A percentile compares a stretch with the other conserved stretches of the same genome.
Conservation (phyloP, 2,113 vertebrate genomes). For the Excalfactoria chinensis region DNA sequence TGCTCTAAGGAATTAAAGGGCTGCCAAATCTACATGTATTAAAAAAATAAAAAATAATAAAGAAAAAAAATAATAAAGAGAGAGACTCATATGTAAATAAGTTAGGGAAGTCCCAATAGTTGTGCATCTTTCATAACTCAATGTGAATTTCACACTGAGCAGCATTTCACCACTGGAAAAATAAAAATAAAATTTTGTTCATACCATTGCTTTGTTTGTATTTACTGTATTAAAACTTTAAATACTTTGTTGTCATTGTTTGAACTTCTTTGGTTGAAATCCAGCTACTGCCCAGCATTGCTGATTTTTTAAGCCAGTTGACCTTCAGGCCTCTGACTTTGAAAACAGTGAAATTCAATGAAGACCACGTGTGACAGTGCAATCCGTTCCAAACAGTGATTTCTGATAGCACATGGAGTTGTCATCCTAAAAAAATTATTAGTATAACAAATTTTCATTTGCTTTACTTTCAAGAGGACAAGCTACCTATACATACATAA, state of each 20-base stretch:
- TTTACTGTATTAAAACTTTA: conserved; percentile 63
- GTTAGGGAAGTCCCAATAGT: conserved; percentile 71
- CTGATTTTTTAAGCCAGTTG: not conserved
- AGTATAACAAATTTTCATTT: conserved; percentile 13
- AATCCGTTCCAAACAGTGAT: conserved; percentile 15
- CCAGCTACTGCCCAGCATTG: not conserved
- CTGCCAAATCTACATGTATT: conserved; percentile 69
- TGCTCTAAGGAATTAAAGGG: conserved; percentile 73
- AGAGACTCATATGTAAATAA: conserved; percentile 73
- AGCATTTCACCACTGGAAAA: conserved; percentile 78
- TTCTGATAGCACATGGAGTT: not conserved
- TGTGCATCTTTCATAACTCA: conserved; percentile 76
- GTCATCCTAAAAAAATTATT: not conserved
- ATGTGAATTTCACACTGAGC: conserved; percentile 78
- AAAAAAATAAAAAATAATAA: conserved; percentile 27
- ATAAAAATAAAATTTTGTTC: conserved; percentile 79
- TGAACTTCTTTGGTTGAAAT: not conserved
- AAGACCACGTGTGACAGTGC: not conserved
- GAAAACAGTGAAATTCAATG: not conserved
- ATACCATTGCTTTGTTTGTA: conserved; percentile 71
- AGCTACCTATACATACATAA: conserved; percentile 25
- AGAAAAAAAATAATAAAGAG: not conserved
- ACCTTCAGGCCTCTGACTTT: not conserved
- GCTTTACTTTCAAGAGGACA: conserved; percentile 13
- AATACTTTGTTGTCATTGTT: not conserved